Evolutionary conservation across 2,113 vertebrate species (phyloP).

Genomic region (Corvus cornix): DNA sequence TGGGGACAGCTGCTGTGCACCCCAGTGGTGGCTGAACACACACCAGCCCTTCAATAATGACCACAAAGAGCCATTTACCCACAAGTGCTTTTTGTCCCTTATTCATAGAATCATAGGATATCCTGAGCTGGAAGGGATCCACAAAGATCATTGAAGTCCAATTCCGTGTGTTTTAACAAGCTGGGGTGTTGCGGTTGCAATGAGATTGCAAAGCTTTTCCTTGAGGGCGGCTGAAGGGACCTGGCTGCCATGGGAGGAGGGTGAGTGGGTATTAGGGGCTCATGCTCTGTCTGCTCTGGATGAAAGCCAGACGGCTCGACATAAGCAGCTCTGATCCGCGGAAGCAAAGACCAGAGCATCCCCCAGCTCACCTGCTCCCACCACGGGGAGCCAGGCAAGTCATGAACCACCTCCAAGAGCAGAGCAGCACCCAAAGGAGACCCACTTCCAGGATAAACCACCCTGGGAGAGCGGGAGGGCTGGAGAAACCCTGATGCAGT

Average conservation of each 20-base stretch:
- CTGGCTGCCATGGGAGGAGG: background rate
- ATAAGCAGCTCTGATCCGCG: background rate
- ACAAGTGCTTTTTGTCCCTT: background rate
- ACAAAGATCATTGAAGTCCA: background rate
- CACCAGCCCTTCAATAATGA: rapidly evolving
- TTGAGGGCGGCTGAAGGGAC: background rate
- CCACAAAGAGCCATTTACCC: rapidly evolving
- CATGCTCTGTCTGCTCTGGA: background rate
- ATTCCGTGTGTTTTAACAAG: background rate
- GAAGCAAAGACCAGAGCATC: background rate
- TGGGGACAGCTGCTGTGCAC: background rate
- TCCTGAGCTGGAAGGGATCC: background rate
- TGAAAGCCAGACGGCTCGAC: background rate
- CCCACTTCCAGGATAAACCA: background rate
- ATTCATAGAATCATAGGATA: background rate
- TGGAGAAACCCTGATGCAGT: background rate
- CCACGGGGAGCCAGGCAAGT: background rate
- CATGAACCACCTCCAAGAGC: background rate
- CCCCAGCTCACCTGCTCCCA: background rate
- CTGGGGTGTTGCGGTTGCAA: background rate
- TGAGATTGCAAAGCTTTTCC: background rate
- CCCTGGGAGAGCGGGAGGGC: background rate
- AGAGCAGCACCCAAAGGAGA: background rate
- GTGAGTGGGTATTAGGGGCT: background rate
- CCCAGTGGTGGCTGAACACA: rapidly evolving